These are phyloP conservation scores for Odontothrips loti DNA, from an alignment of 2,888 invertebrate species.

Conservation along the genomic window DNA sequence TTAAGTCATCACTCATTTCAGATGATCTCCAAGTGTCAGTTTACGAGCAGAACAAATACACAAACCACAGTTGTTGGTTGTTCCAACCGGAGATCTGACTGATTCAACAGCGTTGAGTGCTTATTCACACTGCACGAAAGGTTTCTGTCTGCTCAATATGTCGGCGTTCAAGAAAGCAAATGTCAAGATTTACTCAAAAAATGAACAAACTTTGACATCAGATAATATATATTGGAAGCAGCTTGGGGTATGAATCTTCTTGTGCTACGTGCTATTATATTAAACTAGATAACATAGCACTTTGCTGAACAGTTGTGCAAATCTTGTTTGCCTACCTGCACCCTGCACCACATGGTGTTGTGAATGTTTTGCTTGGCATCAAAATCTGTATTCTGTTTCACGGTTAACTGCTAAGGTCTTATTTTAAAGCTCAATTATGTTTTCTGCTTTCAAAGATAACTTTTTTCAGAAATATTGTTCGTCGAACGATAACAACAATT, in stretches of 20 bases:
- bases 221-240: conserved; percentile 87
- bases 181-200: conserved; percentile 62
- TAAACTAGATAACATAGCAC: not conserved
- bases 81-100: too few species aligned
- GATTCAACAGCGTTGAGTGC: too few species aligned
- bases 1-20: not conserved
- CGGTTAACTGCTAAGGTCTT: not conserved
- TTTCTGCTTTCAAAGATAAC: too few species aligned
- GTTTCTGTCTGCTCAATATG: conserved; percentile 45
- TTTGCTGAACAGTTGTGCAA: not conserved
- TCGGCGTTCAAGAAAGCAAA: conserved; percentile 67
- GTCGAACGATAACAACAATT: too few species aligned
- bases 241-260: conserved; percentile 62
- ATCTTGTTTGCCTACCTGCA: not conserved
- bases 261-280: conserved; percentile 28
- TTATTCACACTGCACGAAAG: too few species aligned
- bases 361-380: not conserved
- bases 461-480: too few species aligned
- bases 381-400: not conserved
- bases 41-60: too few species aligned
- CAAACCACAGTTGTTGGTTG: too few species aligned
- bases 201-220: conserved; percentile 62
- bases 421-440: too few species aligned
- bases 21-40: too few species aligned
- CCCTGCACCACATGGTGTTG: conserved; percentile 9